A percentile compares a stretch with the other conserved stretches of the same genome.
phyloP scores from a whole-genome alignment of 2,797 vertebrate species.

The Sitta carolinensis region DNA sequence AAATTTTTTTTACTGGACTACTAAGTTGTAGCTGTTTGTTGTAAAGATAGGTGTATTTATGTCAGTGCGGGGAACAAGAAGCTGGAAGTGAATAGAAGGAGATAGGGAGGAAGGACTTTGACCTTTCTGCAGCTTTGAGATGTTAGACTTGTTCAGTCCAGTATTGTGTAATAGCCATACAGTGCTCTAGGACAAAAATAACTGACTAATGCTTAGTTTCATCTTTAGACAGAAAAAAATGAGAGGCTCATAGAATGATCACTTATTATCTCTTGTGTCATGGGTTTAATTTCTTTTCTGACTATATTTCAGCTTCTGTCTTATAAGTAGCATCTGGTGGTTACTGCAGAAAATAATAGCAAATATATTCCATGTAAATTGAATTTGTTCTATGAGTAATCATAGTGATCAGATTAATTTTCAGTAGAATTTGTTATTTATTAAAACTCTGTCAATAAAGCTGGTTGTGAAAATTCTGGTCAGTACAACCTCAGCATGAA shows the following conservation, averaged over 20 bases:
- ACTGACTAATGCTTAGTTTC: conserved; percentile 4
- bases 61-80: neutral
- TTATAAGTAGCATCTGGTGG: neutral
- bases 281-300: neutral
- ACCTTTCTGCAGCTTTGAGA: neutral
- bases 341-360: neutral
- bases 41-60: neutral
- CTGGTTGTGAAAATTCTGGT: neutral
- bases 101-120: neutral
- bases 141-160: neutral
- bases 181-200: neutral
- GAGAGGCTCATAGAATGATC: neutral
- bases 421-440: neutral
- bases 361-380: conserved; percentile 4
- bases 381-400: neutral
- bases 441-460: neutral
- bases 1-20: neutral
- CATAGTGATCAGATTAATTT: neutral
- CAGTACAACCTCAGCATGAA: neutral
- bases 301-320: neutral
- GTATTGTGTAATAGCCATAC: neutral
- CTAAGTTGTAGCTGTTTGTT: neutral
- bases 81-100: neutral
- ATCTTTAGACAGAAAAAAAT: neutral
- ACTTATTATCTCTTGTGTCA: neutral